A percentile compares a stretch with the other conserved stretches of the same genome.
These are phyloP conservation scores for Alethe diademata DNA, from an alignment of 2,113 vertebrate genomes.

Conservation along the genomic window DNA sequence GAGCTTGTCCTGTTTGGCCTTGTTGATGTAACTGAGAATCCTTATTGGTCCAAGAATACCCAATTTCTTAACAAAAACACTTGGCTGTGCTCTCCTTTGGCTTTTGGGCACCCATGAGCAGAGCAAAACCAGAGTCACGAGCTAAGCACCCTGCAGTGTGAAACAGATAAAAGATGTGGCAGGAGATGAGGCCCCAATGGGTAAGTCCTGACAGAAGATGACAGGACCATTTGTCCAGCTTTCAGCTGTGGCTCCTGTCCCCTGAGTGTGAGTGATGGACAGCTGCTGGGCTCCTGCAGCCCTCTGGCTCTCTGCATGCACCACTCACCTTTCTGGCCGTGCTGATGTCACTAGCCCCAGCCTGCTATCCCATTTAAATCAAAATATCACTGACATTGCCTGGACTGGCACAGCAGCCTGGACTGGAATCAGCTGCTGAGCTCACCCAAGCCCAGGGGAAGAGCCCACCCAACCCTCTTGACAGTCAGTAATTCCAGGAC, in stretches of 20 bases:
- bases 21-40: background rate
- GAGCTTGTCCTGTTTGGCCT: background rate
- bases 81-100: background rate
- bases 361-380: background rate
- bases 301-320: background rate
- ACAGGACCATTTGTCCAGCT: background rate
- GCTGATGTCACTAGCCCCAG: background rate
- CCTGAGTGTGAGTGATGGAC: background rate
- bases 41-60: background rate
- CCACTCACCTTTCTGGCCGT: background rate
- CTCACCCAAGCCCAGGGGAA: background rate
- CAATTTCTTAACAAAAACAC: background rate
- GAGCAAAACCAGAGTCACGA: background rate
- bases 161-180: background rate
- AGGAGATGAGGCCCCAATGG: background rate
- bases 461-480: background rate
- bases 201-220: background rate
- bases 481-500: background rate
- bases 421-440: background rate
- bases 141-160: background rate
- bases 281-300: background rate
- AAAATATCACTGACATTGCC: background rate
- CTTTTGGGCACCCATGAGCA: background rate
- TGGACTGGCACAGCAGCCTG: background rate
- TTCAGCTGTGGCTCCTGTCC: background rate